Evolutionary conservation across 2,797 vertebrate species (phyloP).

Genomic region (Bradypus variegatus): DNA sequence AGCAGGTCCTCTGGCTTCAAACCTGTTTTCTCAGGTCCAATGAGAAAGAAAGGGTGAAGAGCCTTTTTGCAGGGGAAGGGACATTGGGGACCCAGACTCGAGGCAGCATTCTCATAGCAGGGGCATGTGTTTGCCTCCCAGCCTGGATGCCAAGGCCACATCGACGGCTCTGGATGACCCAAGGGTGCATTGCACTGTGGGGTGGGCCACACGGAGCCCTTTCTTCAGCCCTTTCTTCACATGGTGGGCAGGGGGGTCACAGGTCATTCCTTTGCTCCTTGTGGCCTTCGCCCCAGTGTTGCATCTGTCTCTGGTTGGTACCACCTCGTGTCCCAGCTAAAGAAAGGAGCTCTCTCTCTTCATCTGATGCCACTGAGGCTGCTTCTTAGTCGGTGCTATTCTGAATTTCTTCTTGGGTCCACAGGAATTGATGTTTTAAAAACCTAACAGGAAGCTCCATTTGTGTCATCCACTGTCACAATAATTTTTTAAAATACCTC

Average conservation of each 20-base stretch:
- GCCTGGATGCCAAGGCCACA: conserved; percentile 27
- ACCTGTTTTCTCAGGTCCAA: conserved; percentile 31
- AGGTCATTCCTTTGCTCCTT: not conserved
- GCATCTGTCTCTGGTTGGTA: not conserved
- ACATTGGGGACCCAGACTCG: not conserved
- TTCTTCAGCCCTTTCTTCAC: not conserved
- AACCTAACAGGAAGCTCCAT: conserved; percentile 63
- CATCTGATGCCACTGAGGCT: conserved; percentile 32
- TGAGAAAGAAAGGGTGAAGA: not conserved
- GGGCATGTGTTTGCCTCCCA: not conserved
- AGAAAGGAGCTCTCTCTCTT: conserved; percentile 38
- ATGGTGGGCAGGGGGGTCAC: not conserved
- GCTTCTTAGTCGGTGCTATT: conserved; percentile 69
- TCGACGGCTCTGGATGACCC: not conserved
- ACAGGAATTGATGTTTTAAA: conserved; percentile 53
- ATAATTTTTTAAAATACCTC: conserved; percentile 69
- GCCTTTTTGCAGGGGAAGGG: not conserved
- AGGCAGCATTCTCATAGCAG: not conserved
- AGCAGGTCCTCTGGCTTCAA: not conserved
- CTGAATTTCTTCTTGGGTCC: conserved; percentile 58
- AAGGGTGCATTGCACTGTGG: not conserved
- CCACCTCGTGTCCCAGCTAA: not conserved
- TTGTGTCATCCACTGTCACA: conserved; percentile 61
- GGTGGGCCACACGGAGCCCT: not conserved
- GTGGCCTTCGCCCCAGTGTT: not conserved